Conservation (phyloP, 2,888 invertebrate genomes). For the Pecten maximus region DNA sequence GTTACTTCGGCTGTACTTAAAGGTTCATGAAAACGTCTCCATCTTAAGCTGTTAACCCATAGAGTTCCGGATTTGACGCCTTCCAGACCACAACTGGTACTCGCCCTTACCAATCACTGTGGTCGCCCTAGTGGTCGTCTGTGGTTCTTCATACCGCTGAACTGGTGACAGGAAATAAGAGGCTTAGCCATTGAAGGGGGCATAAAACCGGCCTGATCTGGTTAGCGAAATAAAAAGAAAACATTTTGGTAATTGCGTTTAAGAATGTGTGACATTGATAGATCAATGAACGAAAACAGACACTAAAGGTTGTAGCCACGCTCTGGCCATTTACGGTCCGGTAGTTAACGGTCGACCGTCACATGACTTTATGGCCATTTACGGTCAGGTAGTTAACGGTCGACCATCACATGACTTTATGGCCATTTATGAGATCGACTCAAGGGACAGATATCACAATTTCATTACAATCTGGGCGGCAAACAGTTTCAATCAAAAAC, state of each 20-base stretch:
- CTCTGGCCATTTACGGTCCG: neutral
- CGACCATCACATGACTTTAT: neutral
- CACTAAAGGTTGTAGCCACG: neutral
- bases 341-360: neutral
- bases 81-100: neutral
- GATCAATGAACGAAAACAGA: neutral
- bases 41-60: neutral
- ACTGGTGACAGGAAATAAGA: neutral
- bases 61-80: neutral
- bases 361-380: neutral
- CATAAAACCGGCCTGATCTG: neutral
- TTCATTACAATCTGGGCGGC: neutral
- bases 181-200: neutral
- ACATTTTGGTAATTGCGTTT: neutral
- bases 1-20: neutral
- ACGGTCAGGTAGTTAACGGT: neutral
- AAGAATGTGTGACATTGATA: neutral
- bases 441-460: neutral
- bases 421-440: neutral
- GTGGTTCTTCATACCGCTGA: neutral
- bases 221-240: constrained; percentile 22
- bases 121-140: neutral
- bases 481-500: neutral
- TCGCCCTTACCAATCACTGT: neutral
- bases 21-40: neutral